Conservation (phyloP, 2,113 vertebrate genomes). For the Macquaria australasica region DNA sequence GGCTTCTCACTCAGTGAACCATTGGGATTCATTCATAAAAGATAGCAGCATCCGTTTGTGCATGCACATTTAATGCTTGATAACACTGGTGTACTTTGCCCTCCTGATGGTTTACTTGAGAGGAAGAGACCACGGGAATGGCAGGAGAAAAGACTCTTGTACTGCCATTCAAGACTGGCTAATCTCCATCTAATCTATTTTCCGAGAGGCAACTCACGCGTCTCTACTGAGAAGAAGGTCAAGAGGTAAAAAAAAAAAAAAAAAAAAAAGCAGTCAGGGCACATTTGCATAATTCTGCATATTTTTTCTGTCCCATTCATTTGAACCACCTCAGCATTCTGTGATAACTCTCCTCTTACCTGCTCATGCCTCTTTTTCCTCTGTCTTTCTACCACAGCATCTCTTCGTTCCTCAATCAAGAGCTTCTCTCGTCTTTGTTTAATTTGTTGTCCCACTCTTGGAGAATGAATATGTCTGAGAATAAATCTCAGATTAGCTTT, state of each 20-base stretch:
- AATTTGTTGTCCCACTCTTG: slow-evolving; percentile 15
- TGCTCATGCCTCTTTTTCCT: background rate
- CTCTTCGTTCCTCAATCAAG: slow-evolving; percentile 1
- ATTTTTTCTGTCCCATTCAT: background rate
- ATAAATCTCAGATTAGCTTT: slow-evolving; percentile 39
- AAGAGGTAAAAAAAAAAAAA: slow-evolving; percentile 34
- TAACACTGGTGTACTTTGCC: background rate
- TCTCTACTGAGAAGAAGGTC: slow-evolving; percentile 20
- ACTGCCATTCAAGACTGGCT: slow-evolving; percentile 1
- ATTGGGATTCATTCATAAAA: background rate
- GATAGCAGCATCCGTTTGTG: background rate
- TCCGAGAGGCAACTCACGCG: slow-evolving; percentile 12
- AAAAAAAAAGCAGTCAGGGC: slow-evolving; percentile 3
- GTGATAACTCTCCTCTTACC: background rate
- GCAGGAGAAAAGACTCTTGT: slow-evolving; percentile 5
- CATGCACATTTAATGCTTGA: background rate
- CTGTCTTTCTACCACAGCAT: background rate
- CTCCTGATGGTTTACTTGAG: slow-evolving; percentile 12
- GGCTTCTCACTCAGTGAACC: background rate
- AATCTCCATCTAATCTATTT: slow-evolving; percentile 51
- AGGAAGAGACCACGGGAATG: background rate
- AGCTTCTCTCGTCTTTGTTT: background rate
- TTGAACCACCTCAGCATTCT: background rate
- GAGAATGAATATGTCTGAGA: slow-evolving; percentile 24
- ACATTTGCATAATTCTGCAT: slow-evolving; percentile 34